Evolutionary conservation across 2,113 vertebrate genomes (phyloP), one percentile per base, ranked within the genome.

Genomic region (Corvus cornix): DNA sequence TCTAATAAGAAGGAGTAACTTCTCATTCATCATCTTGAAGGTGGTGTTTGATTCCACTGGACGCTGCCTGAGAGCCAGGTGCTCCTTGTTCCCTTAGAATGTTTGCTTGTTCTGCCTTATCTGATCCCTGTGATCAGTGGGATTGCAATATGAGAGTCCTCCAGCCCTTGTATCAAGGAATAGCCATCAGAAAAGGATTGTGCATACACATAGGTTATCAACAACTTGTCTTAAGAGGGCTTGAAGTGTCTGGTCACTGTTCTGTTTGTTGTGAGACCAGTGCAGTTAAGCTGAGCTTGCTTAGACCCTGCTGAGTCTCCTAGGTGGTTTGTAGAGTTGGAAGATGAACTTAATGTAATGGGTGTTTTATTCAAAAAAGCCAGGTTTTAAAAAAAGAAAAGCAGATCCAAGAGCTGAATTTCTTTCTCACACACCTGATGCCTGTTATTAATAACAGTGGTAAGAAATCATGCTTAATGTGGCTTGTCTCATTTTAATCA

Each of bases 91-190:
- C 8, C 0, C 0, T 51, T 64, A 37, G 30, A 78, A 43, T 55
- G 41, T 56, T 35, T 82, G 19, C 35, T 63, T 3, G 0, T 59
- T 79, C 70, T 70, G 52, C 31, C 2, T 0, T 75, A 5, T 26
- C 39, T n/a, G 13, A 68, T 85, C 11, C 20, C 24, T 44, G 31
- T 48, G 51, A 23, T 81, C 22, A 26, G 7, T 31, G 52, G 58
- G 37, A 46, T 39, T 51, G 17, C 26, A 55, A 3, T 67, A 16
- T 3, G 33, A 52, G 44, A 80, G 31, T 84, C 20, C 9, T 79
- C 3, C 24, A 58, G 33, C 31, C 49, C 20, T 37, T 51, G 3
- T 62, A 39, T 46, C 0, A 0, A 48, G 53, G 12, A 53, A 44
- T 0, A 67, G 22, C 11, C 1, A 3, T 86, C 31, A 60, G 64